Evolutionary conservation across 1,140 invertebrate genomes (phyloP).

Genomic region (Matsumurasca onukii): DNA sequence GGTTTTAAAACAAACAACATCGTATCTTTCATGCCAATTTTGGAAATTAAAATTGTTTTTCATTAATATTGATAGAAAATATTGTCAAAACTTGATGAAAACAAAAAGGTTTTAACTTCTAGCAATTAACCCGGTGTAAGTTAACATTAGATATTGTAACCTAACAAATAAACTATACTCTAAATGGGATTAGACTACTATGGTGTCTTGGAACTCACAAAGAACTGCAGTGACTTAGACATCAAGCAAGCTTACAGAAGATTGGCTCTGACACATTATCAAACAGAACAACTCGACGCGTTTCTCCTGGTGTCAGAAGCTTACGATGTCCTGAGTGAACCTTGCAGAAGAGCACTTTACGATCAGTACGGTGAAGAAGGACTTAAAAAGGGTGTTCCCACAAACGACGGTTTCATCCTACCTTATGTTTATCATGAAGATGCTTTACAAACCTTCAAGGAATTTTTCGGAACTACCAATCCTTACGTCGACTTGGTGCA

Average conservation of each 20-base stretch:
- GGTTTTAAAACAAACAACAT: no score
- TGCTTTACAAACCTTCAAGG: conserved; percentile 73
- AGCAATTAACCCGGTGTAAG: no score
- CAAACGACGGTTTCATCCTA: conserved; percentile 62
- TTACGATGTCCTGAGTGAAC: conserved; percentile 77
- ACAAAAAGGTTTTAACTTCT: no score
- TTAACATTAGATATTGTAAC: no score
- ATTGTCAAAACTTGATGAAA: no score
- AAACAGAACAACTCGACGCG: conserved; percentile 42
- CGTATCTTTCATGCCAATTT: no score
- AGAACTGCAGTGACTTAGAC: conserved; percentile 64
- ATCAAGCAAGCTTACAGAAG: conserved; percentile 62
- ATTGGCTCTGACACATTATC: conserved; percentile 39
- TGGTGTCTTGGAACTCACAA: conserved; percentile 66
- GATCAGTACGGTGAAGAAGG: conserved; percentile 90
- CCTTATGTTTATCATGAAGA: conserved; percentile 83
- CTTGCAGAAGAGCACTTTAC: conserved; percentile 71
- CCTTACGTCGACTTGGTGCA: conserved; percentile 77
- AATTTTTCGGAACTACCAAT: conserved; percentile 79
- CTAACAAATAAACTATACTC: no score
- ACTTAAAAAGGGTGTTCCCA: conserved; percentile 71
- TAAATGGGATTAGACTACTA: conserved; percentile 80
- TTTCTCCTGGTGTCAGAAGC: conserved; percentile 63
- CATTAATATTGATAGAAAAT: no score
- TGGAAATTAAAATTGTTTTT: no score